These are phyloP conservation scores for Gavia stellata DNA, from an alignment of 2,113 vertebrate genomes.

Conservation along the genomic window DNA sequence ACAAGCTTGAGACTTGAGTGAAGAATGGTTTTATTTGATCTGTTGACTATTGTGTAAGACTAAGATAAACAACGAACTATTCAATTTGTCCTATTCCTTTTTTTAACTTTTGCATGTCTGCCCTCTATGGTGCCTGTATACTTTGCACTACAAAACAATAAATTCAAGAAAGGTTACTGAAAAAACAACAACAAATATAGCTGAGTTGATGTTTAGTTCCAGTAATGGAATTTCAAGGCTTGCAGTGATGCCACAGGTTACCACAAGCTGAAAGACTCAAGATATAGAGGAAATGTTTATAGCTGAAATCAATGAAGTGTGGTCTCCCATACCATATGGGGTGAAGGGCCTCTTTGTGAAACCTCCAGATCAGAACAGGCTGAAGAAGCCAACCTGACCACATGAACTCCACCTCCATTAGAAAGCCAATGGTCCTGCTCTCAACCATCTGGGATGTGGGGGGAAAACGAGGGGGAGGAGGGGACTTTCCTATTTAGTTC, in stretches of 20 bases:
- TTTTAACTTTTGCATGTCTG: not conserved
- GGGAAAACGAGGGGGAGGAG: not conserved
- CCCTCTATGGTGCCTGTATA: not conserved
- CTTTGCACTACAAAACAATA: not conserved
- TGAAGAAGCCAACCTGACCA: not conserved
- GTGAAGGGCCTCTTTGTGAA: not conserved
- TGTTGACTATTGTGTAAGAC: not conserved
- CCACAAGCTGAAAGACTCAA: not conserved
- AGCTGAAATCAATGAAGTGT: not conserved
- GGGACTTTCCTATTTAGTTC: accelerated
- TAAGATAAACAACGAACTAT: not conserved
- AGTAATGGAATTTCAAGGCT: not conserved
- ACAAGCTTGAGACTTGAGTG: not conserved
- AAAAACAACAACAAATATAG: not conserved
- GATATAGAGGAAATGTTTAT: not conserved
- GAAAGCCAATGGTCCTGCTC: not conserved
- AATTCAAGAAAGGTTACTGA: not conserved
- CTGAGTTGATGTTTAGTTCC: not conserved
- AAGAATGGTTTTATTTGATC: not conserved
- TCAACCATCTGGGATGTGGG: not conserved
- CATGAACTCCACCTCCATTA: not conserved
- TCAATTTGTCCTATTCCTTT: not conserved
- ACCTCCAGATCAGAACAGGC: not conserved
- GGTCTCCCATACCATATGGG: not conserved
- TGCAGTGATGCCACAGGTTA: not conserved